phyloP scores from a whole-genome alignment of 2,888 invertebrate species.

The Mythimna pallens region DNA sequence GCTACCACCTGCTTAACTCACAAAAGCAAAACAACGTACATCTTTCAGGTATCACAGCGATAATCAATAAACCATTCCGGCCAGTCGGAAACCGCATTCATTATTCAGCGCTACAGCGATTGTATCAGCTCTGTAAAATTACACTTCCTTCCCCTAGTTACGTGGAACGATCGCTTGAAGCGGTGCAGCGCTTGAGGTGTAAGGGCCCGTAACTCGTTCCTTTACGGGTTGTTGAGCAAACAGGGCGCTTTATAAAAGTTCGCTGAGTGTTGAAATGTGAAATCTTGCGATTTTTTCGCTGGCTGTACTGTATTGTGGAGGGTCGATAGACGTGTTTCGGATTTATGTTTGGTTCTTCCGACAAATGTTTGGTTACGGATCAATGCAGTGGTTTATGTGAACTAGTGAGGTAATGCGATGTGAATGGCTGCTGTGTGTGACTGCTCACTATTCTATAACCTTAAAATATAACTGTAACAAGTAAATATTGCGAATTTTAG shows the following conservation, averaged over 20 bases:
- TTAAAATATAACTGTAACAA: too few relatives aligned
- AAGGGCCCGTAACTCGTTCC: constrained; percentile 69
- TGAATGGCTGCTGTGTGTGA: not conserved
- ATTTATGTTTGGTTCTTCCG: not conserved
- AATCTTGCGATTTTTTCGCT: constrained; percentile 55
- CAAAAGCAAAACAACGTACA: constrained; percentile 44
- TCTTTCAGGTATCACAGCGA: constrained; percentile 55
- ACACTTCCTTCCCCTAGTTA: constrained; percentile 73
- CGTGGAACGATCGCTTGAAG: constrained; percentile 63
- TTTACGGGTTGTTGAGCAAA: constrained; percentile 69
- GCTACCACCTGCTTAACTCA: constrained; percentile 11
- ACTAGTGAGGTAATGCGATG: not conserved
- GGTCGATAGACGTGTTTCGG: constrained; percentile 15
- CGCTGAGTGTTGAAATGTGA: constrained; percentile 64
- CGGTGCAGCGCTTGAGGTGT: constrained; percentile 64
- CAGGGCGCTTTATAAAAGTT: constrained; percentile 66
- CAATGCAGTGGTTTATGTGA: not conserved
- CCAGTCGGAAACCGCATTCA: constrained; percentile 74
- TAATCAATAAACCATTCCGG: constrained; percentile 72
- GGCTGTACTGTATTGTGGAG: constrained; percentile 28
- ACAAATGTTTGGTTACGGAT: constrained; percentile 15
- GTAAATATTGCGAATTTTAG: too few relatives aligned
- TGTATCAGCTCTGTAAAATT: constrained; percentile 79
- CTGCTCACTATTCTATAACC: too few relatives aligned
- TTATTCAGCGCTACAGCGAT: constrained; percentile 76